phyloP scores from a whole-genome alignment of 2,888 invertebrate species.

The Stenichneumon culpator region DNA sequence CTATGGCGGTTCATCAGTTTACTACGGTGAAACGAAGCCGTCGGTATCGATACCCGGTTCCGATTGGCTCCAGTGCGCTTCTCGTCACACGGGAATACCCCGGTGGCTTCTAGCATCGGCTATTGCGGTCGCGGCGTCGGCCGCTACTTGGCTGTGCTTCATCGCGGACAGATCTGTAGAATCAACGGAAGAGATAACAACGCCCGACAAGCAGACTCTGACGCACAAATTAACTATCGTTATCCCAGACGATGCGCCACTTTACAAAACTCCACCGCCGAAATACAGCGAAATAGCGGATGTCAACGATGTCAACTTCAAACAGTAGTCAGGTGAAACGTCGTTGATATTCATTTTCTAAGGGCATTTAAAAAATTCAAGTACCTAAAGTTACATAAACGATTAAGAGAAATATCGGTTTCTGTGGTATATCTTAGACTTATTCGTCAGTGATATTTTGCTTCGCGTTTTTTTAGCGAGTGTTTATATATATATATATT shows the following conservation, averaged over 20 bases:
- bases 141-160: constrained; percentile 76
- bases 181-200: constrained; percentile 69
- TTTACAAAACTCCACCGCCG: constrained; percentile 78
- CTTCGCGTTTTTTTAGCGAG: constrained; percentile 40
- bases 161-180: constrained; percentile 74
- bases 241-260: constrained; percentile 77
- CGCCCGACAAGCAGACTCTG: constrained; percentile 56
- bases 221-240: constrained; percentile 73
- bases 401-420: neutral
- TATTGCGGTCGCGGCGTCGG: constrained; percentile 73
- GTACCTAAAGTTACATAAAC: constrained; percentile 51
- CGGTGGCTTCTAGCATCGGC: constrained; percentile 76
- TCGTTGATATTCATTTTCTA: constrained; percentile 49
- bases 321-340: constrained; percentile 53
- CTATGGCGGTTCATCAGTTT: constrained; percentile 80
- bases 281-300: constrained; percentile 75
- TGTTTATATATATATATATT: constrained; percentile 11
- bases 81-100: constrained; percentile 76
- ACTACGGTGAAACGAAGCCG: constrained; percentile 79
- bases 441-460: constrained; percentile 51
- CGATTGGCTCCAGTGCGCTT: constrained; percentile 78
- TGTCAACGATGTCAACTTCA: constrained; percentile 56
- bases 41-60: constrained; percentile 75
- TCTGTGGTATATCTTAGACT: constrained; percentile 23
- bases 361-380: constrained; percentile 64